Evolutionary conservation across 2,888 invertebrate genomes (phyloP), one percentile per base, ranked within the genome.

Genomic region (Cerceris ruficornis): DNA sequence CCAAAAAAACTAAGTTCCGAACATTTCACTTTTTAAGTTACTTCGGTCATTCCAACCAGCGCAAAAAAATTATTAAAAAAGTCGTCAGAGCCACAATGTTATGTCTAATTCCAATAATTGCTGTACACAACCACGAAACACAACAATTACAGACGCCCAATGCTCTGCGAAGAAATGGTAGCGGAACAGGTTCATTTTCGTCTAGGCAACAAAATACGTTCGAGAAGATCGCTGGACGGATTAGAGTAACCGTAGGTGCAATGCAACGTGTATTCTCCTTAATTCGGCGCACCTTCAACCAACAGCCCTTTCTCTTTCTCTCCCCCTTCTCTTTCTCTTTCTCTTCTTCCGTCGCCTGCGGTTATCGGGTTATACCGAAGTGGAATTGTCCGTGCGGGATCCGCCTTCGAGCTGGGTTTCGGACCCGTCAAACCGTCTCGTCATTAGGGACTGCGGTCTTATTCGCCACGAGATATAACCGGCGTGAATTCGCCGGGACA

Each of bases 401-500:
- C 54, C 69, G 57, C 64, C 77, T 83, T 64, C 55, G 65, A 59
- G 28, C 61, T 62, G 59, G 66, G 62, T 55, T 72, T 83, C 59
- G 62, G 66, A 72, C 60, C 64, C 71, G 74, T 83, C 84, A 79
- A 83, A 77, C 75, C 70, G 69, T 70, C 69, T 74, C 72, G 65
- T 82, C 81, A 75, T 84, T 81, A 85, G 79, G 52, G 83, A 77
- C 76, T 77, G 77, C 62, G 81, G 81, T 69, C 82, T 84, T 82
- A 81, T 81, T 81, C 74, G 72, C 75, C 64, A 64, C 75, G 68
- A 77, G 72, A 82, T 81, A 82, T 81, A 86, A 80, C 77, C 73
- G 62, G 69, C 75, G 81, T 77, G 79, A 85, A 83, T 86, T 86
- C 83, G 84, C 75, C 77, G 79, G 84, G 81, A 78, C 84, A 84